Evolutionary conservation across 2,797 vertebrate species (phyloP).

Genomic region (Sebastes miniatus): DNA sequence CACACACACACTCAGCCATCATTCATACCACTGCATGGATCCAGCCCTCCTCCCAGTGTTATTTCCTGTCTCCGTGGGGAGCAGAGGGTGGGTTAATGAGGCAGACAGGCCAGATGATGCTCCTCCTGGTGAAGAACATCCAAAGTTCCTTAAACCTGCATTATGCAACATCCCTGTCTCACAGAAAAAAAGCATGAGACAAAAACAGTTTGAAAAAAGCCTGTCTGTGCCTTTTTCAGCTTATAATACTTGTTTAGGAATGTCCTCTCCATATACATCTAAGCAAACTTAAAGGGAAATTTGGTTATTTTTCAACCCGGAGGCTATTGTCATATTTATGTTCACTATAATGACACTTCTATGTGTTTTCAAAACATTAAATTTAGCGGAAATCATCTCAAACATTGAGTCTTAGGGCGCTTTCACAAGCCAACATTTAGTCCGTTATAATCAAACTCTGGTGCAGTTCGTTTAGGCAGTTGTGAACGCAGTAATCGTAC

Average conservation of each 20-base stretch:
- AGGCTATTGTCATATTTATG: neutral
- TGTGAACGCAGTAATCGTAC: neutral
- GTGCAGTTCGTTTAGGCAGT: too few species aligned
- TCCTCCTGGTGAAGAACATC: conserved; percentile 65
- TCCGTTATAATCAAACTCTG: too few species aligned
- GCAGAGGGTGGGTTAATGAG: conserved; percentile 70
- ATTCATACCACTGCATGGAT: conserved; percentile 38
- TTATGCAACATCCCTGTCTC: conserved; percentile 21
- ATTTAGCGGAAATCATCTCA: neutral
- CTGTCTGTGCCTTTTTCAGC: neutral
- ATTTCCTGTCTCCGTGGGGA: conserved; percentile 66
- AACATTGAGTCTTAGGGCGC: neutral
- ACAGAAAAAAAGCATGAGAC: neutral
- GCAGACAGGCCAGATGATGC: conserved; percentile 74
- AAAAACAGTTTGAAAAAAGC: neutral
- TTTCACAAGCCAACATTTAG: too few species aligned
- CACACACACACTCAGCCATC: conserved; percentile 4
- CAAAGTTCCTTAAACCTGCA: conserved; percentile 56
- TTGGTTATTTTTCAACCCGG: neutral
- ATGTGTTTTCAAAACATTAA: neutral
- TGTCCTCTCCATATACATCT: neutral
- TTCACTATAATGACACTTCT: neutral
- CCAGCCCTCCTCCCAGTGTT: conserved; percentile 48
- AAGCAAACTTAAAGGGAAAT: neutral
- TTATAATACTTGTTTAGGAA: neutral